Evolutionary conservation across 2,888 invertebrate species (phyloP), one percentile per base, ranked within the genome.

Genomic region (Sinotaia quadrata): DNA sequence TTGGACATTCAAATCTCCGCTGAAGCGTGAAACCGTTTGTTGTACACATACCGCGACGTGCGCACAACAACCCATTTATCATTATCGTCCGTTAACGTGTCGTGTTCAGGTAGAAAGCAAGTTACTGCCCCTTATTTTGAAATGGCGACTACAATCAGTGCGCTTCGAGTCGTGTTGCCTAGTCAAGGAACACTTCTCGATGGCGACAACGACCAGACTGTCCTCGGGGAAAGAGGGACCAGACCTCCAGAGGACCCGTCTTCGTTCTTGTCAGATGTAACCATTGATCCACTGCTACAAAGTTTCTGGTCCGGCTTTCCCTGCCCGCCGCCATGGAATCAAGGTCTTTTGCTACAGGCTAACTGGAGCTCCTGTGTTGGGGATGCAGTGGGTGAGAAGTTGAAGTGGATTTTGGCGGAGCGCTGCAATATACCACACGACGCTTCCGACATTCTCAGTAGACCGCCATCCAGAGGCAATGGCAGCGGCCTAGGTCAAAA

Each of bases 281-380:
- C 68, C 24, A 66, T 76, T 36, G 75, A 76, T 49, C 75, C 75
- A 24, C 52, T 69, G 18, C 68, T 76, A 33, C 61, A 66, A 56
- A 71, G 67, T 49, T 77, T 77, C 62, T 75, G 75, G 77, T 71
- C 73, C 56, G 70, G 71, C 7, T 77, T 77, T 31, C 77, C 77
- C 24, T 77, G 77, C 65, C 77, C 77, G 3, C 75, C 77, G 33
- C 75, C 77, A 18, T 77, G 77, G 77, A 75, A 77, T 24, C 69
- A 73, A 34, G 75, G 66, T 34, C 71, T 77, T 5, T 49, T 77
- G 44, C 69, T 72, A 34, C 57, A 63, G 18, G 65, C 73, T 18
- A 77, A 77, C 74, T 77, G 75, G 75, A 77, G 74, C 12, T 60
- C 72, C 56, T 77, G 77, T 57, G 68, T 75, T 51, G 73, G 71